Evolutionary conservation across 1,140 invertebrate species (phyloP), one percentile per base, ranked within the genome.

Genomic region (Samia ricini): DNA sequence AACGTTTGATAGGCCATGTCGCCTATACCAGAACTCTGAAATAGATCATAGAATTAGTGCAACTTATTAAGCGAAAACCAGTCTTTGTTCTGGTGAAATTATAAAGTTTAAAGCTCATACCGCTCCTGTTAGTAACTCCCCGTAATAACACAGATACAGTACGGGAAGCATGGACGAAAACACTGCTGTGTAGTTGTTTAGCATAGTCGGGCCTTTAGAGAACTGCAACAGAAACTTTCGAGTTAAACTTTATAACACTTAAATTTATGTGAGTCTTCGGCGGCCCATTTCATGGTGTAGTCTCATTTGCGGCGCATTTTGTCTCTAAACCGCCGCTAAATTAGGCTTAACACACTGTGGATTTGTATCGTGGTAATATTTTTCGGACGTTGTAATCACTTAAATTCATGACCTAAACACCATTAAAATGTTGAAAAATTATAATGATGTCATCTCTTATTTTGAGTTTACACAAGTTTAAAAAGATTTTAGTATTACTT

Each of bases 1-100:
- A 56, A 36, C 36, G 58, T 74, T n/a, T 67, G 23, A 36, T 64
- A 67, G 2, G 64, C 66, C 7, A 33, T 29, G 18, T 60, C 23
- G 10, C 50, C 65, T 33, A 71, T 60, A 20, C 42, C 33, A 2
- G 52, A 12, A 57, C 69, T 71, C 69, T 71, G 64, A n/a, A 71
- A 63, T 19, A 26, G 3, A 52, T 10, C 24, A 23, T 24, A 65
- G 58, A 18, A 52, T 54, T 10, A 19, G 51, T 48, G 20, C 2
- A 22, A 22, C n/a, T 51, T 10, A 51, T 21, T 22, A 0, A 22
- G 15, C 51, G 8, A 21, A 52, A 22, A 10, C 21, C 19, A 22
- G 20, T 12, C 20, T 42, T 15, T 42, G 33, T 42, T 42, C 15
- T 15, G 10, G 12, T 42, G 33, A 12, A 42, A 42, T 42, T 12